Evolutionary conservation across 2,113 vertebrate species (phyloP).

Genomic region (Crotalus tigris): DNA sequence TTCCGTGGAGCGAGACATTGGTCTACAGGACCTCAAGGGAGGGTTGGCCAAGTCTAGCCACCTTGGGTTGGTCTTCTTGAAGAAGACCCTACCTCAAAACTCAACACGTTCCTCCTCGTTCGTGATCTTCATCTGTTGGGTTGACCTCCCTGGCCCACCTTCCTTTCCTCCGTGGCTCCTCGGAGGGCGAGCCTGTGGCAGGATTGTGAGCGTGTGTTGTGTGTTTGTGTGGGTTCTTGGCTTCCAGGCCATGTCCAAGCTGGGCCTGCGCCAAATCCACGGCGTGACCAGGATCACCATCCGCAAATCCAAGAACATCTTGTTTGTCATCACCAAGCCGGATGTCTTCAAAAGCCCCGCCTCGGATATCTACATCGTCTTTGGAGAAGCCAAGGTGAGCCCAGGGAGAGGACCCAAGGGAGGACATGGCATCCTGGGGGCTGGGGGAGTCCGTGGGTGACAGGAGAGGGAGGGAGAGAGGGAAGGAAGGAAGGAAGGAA

Average conservation of each 20-base stretch:
- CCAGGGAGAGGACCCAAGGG: rapidly evolving
- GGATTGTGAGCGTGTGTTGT: too few relatives aligned
- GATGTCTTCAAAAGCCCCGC: conserved; percentile 97
- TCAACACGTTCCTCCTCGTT: too few relatives aligned
- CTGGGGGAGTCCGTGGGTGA: rapidly evolving
- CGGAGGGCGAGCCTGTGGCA: too few relatives aligned
- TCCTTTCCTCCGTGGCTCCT: not conserved
- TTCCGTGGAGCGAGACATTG: not conserved
- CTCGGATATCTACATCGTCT: conserved; percentile 96
- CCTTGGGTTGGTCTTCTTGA: too few relatives aligned
- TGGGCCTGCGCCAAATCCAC: conserved; percentile 89
- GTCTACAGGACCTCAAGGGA: not conserved
- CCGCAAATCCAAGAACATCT: conserved; percentile 96
- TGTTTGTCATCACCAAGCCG: conserved; percentile 94
- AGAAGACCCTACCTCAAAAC: too few relatives aligned
- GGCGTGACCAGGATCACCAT: conserved; percentile 97
- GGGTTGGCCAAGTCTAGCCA: too few relatives aligned
- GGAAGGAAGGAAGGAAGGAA: too few relatives aligned
- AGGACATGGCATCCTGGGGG: too few relatives aligned
- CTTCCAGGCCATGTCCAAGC: conserved; percentile 93
- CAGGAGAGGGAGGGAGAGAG: not conserved
- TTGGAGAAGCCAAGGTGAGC: conserved; percentile 91
- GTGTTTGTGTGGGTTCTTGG: not conserved
- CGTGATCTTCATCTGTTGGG: too few relatives aligned
- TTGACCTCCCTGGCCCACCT: too few relatives aligned